A percentile compares a stretch with the other conserved stretches of the same genome.
Evolutionary conservation across 2,797 vertebrate genomes (phyloP).

Genomic region (Cirrhinus mrigala): DNA sequence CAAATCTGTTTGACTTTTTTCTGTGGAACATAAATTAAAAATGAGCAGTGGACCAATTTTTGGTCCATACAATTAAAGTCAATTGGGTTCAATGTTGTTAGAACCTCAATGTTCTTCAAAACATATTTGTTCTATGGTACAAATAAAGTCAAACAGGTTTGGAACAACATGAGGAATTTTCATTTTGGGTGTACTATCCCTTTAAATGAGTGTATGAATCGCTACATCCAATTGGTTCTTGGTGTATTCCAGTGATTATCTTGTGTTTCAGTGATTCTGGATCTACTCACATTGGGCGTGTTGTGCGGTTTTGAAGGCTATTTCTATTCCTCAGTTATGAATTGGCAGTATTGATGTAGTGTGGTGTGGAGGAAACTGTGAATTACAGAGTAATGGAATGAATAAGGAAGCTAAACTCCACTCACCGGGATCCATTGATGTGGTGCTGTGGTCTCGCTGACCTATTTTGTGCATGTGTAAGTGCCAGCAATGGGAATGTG

Average conservation of each 20-base stretch:
- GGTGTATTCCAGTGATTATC: neutral
- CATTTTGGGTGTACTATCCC: neutral
- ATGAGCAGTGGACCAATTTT: neutral
- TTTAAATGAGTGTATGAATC: neutral
- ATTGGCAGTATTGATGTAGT: conserved; percentile 36
- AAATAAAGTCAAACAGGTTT: neutral
- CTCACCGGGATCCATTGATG: conserved; percentile 20
- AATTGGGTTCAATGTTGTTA: neutral
- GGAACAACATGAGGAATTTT: neutral
- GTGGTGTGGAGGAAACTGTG: conserved; percentile 29
- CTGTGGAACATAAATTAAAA: neutral
- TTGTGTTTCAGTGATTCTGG: neutral
- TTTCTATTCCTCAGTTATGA: conserved; percentile 39
- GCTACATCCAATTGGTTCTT: neutral
- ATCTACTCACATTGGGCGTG: neutral
- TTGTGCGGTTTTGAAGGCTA: neutral
- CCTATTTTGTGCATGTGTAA: conserved; percentile 36
- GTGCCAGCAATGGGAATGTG: conserved; percentile 12
- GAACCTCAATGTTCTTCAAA: neutral
- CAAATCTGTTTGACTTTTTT: neutral
- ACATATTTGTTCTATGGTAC: neutral
- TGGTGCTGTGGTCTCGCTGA: conserved; percentile 39
- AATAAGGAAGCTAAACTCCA: conserved; percentile 25
- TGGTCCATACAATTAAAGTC: neutral
- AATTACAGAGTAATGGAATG: conserved; percentile 34